Percentiles rank a stretch among this genome's conserved stretches.
Conservation (phyloP, 2,888 invertebrate species). For the Cordilura impudica region DNA sequence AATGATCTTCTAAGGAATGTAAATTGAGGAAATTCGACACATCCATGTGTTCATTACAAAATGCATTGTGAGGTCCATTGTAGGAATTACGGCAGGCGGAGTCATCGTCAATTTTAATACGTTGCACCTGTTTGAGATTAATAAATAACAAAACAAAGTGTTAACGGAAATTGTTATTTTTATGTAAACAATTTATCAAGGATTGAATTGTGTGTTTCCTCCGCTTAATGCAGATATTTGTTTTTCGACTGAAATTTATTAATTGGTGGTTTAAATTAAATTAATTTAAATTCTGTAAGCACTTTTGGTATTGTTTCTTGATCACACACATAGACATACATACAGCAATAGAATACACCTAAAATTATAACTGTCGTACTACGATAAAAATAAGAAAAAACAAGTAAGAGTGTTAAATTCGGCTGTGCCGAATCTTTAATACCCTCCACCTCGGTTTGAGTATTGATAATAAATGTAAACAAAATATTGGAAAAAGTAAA, state of each 20-base stretch:
- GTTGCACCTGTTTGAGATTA: constrained; percentile 71
- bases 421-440: no score
- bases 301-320: constrained; percentile 15
- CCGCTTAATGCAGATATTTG: constrained; percentile 12
- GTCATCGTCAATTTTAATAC: constrained; percentile 93
- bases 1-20: constrained; percentile 97
- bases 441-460: no score
- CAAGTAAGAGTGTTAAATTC: no score
- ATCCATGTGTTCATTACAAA: constrained; percentile 98
- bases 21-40: constrained; percentile 99
- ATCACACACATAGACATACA: constrained; percentile 16
- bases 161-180: constrained; percentile 57
- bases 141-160: constrained; percentile 31
- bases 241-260: constrained; percentile 26
- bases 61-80: constrained; percentile 88
- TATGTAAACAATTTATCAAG: constrained; percentile 60
- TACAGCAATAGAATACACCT: no score
- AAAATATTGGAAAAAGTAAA: no score
- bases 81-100: constrained; percentile 83
- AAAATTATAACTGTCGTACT: no score
- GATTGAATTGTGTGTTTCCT: constrained; percentile 50
- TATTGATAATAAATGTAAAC: no score
- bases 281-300: constrained; percentile 61
- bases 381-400: no score
- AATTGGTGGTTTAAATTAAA: constrained; percentile 54